Conservation (phyloP, 2,113 vertebrate species). For the Morone saxatilis region DNA sequence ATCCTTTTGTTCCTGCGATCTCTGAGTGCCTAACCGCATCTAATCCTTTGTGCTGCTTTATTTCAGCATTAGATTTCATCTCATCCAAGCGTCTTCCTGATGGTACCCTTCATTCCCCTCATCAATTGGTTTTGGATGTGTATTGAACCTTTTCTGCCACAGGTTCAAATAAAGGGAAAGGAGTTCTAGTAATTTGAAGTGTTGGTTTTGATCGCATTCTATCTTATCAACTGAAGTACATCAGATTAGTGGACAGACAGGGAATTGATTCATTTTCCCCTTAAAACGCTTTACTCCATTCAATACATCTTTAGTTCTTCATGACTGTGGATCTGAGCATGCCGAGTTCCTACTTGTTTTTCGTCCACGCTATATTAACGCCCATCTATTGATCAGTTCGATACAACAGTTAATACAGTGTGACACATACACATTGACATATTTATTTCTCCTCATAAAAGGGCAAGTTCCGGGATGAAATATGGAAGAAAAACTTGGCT, state of each 20-base stretch:
- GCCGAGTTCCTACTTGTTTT: neutral
- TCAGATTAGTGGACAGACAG: conserved; percentile 18
- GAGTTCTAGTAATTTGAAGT: conserved; percentile 18
- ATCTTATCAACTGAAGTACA: conserved; percentile 16
- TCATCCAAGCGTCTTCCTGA: conserved; percentile 42
- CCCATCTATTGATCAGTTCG: conserved; percentile 29
- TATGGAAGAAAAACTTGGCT: conserved; percentile 4
- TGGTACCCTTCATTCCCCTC: conserved; percentile 54
- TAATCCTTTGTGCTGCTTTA: conserved; percentile 78
- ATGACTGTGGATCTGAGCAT: neutral
- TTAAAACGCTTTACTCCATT: neutral
- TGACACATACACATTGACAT: conserved; percentile 29
- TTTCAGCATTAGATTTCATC: conserved; percentile 70
- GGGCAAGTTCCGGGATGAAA: neutral
- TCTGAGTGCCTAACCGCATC: conserved; percentile 69
- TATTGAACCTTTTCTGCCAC: conserved; percentile 17
- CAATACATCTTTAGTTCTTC: conserved; percentile 20
- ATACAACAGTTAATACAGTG: conserved; percentile 22
- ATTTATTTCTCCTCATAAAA: conserved; percentile 24
- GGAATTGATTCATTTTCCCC: neutral
- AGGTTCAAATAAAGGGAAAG: conserved; percentile 1
- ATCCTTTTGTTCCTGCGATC: conserved; percentile 81
- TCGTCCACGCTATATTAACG: conserved; percentile 10
- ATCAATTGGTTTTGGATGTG: conserved; percentile 45
- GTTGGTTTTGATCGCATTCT: conserved; percentile 8